Evolutionary conservation across 2,797 vertebrate genomes (phyloP).

Genomic region (Sebastes cheni): DNA sequence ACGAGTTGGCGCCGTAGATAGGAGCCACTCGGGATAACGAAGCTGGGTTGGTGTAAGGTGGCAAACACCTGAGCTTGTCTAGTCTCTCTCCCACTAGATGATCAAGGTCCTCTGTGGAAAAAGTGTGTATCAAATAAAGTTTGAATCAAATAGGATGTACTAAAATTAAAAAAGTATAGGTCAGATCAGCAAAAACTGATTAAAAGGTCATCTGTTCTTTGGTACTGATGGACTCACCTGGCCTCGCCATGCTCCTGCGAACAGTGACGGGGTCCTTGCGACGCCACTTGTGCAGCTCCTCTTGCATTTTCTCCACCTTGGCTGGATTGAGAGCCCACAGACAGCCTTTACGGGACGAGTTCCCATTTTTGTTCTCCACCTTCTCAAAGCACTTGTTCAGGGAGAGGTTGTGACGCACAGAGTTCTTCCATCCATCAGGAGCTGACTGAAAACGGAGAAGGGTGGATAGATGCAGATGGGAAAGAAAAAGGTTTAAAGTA

Average conservation of each 20-base stretch:
- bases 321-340: slow-evolving; percentile 96
- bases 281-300: slow-evolving; percentile 98
- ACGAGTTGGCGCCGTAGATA: slow-evolving; percentile 35
- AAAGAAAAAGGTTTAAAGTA: neutral
- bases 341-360: slow-evolving; percentile 93
- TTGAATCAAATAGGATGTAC: neutral
- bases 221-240: slow-evolving; percentile 80
- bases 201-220: neutral
- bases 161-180: neutral
- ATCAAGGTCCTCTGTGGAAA: slow-evolving; percentile 90
- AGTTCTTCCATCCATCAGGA: slow-evolving; percentile 99
- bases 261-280: slow-evolving; percentile 94
- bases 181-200: neutral
- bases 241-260: slow-evolving; percentile 96
- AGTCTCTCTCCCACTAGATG: slow-evolving; percentile 88
- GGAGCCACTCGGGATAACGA: slow-evolving; percentile 38
- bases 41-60: slow-evolving; percentile 40
- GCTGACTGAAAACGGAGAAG: slow-evolving; percentile 85
- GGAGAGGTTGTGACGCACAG: slow-evolving; percentile 97
- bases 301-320: slow-evolving; percentile 98
- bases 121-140: neutral
- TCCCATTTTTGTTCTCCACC: slow-evolving; percentile 94
- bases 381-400: slow-evolving; percentile 99
- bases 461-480: neutral
- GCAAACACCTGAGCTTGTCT: slow-evolving; percentile 77